Conservation (phyloP, 2,113 vertebrate species). For the Oryzias celebensis region DNA sequence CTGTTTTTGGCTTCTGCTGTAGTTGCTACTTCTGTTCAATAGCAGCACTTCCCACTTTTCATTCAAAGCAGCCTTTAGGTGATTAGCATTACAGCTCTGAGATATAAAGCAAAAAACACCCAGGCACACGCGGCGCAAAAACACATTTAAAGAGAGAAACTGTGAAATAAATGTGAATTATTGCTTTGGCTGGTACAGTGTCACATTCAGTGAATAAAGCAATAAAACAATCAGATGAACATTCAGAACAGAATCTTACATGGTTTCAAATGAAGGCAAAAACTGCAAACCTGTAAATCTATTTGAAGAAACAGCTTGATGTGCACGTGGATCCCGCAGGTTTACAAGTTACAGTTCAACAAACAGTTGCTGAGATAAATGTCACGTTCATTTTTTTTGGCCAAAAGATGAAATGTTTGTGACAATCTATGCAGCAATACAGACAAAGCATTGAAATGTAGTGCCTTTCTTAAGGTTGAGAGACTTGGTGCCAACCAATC, state of each 20-base stretch:
- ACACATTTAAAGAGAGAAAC: slow-evolving; percentile 35
- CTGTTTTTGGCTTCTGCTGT: neutral
- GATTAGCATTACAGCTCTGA: slow-evolving; percentile 39
- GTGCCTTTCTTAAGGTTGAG: neutral
- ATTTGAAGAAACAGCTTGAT: no score
- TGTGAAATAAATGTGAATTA: slow-evolving; percentile 52
- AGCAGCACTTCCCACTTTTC: no score
- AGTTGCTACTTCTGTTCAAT: neutral
- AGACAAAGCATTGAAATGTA: slow-evolving; percentile 16
- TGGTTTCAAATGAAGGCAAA: slow-evolving; percentile 36
- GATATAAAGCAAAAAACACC: slow-evolving; percentile 16
- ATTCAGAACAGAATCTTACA: slow-evolving; percentile 53
- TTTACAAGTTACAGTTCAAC: no score
- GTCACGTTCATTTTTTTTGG: no score
- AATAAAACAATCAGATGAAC: slow-evolving; percentile 60
- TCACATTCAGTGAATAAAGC: slow-evolving; percentile 66
- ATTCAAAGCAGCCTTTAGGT: neutral
- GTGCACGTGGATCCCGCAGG: no score
- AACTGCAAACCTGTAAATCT: neutral
- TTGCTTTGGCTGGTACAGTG: slow-evolving; percentile 68
- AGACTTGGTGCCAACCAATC: slow-evolving; percentile 12
- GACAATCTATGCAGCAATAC: slow-evolving; percentile 39
- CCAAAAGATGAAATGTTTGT: slow-evolving; percentile 15
- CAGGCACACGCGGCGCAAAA: slow-evolving; percentile 53
- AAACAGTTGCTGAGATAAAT: no score